Conservation (phyloP, 2,797 vertebrate genomes). For the Denticeps clupeoides region DNA sequence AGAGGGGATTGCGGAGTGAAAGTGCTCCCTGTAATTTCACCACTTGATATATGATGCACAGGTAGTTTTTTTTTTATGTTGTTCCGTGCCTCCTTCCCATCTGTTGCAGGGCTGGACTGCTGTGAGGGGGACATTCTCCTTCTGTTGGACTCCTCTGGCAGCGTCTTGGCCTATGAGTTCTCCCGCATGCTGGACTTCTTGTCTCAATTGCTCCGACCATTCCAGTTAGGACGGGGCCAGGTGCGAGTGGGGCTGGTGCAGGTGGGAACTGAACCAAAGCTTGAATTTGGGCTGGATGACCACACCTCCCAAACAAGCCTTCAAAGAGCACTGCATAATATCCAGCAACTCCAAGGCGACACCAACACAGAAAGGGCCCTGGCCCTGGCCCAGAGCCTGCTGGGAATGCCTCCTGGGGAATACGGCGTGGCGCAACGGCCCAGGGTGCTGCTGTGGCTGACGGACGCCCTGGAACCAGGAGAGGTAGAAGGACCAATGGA, state of each 20-base stretch:
- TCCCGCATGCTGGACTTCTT: slow-evolving; percentile 63
- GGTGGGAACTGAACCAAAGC: slow-evolving; percentile 59
- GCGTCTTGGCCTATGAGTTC: slow-evolving; percentile 78
- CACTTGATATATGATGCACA: not conserved
- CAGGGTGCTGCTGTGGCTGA: slow-evolving; percentile 82
- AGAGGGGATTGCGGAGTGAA: too few relatives aligned
- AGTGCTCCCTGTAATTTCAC: not conserved
- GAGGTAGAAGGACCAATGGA: slow-evolving; percentile 61
- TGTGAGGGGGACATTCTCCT: slow-evolving; percentile 73
- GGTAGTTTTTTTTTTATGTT: slow-evolving; percentile 3
- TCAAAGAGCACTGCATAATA: slow-evolving; percentile 47
- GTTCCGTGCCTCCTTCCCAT: not conserved
- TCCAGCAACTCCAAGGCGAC: slow-evolving; percentile 70
- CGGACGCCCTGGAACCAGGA: slow-evolving; percentile 74
- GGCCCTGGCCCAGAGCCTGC: slow-evolving; percentile 46
- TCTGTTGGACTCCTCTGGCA: slow-evolving; percentile 82
- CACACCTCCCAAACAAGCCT: slow-evolving; percentile 42
- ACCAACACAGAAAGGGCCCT: slow-evolving; percentile 74
- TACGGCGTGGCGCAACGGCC: slow-evolving; percentile 45
- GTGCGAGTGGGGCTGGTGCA: slow-evolving; percentile 61
- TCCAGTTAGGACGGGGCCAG: slow-evolving; percentile 64
- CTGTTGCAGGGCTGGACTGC: slow-evolving; percentile 35
- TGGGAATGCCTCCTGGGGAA: slow-evolving; percentile 33
- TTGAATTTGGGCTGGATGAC: slow-evolving; percentile 66
- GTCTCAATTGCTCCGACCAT: slow-evolving; percentile 57